Conservation (phyloP, 2,113 vertebrate species). For the Laticauda colubrina region DNA sequence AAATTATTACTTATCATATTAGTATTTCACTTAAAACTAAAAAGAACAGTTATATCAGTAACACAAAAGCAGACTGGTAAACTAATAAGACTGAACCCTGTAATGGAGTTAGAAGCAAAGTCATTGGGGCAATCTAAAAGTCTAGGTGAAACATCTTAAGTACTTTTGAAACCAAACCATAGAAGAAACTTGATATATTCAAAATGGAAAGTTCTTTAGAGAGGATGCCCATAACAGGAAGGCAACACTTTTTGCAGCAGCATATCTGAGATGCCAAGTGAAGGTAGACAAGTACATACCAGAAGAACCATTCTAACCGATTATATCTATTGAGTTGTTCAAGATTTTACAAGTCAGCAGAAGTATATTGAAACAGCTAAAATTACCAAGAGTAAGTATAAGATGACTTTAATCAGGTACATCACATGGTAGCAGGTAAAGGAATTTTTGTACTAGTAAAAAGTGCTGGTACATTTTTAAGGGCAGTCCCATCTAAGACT, state of each 20-base stretch:
- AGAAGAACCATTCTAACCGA: neutral
- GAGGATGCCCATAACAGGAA: neutral
- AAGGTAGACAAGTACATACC: neutral
- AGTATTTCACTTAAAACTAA: neutral
- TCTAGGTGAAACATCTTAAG: neutral
- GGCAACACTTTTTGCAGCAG: neutral
- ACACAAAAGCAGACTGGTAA: neutral
- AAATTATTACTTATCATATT: neutral
- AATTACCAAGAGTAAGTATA: neutral
- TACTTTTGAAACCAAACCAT: neutral
- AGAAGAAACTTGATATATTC: neutral
- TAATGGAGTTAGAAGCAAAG: neutral
- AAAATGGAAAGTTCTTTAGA: neutral
- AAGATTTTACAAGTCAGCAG: neutral
- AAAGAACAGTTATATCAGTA: neutral
- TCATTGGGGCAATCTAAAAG: neutral
- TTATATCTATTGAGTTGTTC: neutral
- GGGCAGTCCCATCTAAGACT: neutral
- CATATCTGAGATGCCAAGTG: neutral
- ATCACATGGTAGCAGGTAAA: neutral
- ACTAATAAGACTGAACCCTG: neutral
- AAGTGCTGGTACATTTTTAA: neutral
- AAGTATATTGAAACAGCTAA: neutral
- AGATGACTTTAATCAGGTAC: neutral
- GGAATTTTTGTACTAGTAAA: neutral